Percentiles rank a stretch among this genome's conserved stretches.
phyloP scores from a whole-genome alignment of 2,797 vertebrate species.

The Pteropus rufus region DNA sequence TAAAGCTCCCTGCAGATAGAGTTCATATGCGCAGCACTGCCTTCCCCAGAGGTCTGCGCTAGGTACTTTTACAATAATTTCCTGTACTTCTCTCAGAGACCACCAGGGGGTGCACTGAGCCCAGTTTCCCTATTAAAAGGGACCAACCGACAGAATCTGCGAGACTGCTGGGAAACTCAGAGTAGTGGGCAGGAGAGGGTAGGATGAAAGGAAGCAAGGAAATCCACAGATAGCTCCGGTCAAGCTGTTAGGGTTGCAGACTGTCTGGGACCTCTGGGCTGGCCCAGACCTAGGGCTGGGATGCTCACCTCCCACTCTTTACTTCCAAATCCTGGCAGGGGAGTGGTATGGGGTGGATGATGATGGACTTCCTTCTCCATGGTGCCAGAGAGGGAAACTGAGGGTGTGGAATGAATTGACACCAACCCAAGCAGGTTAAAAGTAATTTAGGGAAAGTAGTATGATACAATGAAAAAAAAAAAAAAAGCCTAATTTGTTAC shows the following conservation, averaged over 20 bases:
- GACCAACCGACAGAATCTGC: not conserved
- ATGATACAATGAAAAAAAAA: not conserved
- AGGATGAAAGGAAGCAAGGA: not conserved
- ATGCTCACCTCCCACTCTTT: not conserved
- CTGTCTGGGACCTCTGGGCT: not conserved
- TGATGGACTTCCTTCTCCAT: not conserved
- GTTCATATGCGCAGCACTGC: not conserved
- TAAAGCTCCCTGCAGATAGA: not conserved
- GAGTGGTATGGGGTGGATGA: not conserved
- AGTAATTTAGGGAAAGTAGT: not conserved
- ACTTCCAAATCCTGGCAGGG: not conserved
- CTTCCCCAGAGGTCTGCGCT: not conserved
- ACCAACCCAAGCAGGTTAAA: not conserved
- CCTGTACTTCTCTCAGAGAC: not conserved
- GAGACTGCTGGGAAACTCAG: not conserved
- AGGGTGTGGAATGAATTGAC: not conserved
- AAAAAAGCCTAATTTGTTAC: not conserved
- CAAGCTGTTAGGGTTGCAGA: not conserved
- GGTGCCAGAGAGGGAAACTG: not conserved
- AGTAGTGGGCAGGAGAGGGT: not conserved
- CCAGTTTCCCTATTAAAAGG: constrained; percentile 14
- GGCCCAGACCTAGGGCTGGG: not conserved
- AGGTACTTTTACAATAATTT: not conserved
- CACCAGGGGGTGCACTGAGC: constrained; percentile 63
- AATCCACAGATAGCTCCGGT: not conserved